Evolutionary conservation across 2,113 vertebrate species (phyloP).

Genomic region (Lontra canadensis): DNA sequence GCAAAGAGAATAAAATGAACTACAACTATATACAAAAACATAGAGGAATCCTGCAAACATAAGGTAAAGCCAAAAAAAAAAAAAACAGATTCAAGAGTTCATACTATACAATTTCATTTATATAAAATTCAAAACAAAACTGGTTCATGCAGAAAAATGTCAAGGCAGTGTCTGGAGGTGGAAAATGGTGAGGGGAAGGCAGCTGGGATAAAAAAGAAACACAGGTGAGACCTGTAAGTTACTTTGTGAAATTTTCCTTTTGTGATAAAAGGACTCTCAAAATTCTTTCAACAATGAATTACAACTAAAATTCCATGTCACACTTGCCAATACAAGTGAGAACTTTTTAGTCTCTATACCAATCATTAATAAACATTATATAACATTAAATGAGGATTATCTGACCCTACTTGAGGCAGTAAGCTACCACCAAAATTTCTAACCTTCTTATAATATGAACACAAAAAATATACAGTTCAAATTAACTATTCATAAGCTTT

Average conservation of each 20-base stretch:
- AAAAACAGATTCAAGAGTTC: background rate
- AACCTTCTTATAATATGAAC: background rate
- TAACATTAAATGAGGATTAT: background rate
- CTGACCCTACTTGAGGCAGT: background rate
- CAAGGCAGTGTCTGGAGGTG: background rate
- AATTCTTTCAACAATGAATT: constrained; percentile 19
- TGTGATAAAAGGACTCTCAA: background rate
- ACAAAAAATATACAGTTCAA: background rate
- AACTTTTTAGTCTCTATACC: background rate
- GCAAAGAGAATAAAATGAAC: constrained; percentile 1
- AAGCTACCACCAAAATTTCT: background rate
- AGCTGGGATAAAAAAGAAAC: background rate
- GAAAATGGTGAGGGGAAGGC: background rate
- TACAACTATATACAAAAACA: background rate
- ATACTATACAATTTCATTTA: background rate
- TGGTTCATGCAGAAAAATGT: background rate
- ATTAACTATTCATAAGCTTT: background rate
- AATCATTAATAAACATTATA: background rate
- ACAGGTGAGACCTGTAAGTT: background rate
- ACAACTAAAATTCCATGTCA: constrained; percentile 12
- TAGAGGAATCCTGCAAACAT: background rate
- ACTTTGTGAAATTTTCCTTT: background rate
- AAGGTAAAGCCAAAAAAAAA: constrained; percentile 37
- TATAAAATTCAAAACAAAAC: constrained; percentile 21
- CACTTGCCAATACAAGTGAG: background rate